phyloP scores from a whole-genome alignment of 2,113 vertebrate species.

The Colistium nudipinnis region DNA sequence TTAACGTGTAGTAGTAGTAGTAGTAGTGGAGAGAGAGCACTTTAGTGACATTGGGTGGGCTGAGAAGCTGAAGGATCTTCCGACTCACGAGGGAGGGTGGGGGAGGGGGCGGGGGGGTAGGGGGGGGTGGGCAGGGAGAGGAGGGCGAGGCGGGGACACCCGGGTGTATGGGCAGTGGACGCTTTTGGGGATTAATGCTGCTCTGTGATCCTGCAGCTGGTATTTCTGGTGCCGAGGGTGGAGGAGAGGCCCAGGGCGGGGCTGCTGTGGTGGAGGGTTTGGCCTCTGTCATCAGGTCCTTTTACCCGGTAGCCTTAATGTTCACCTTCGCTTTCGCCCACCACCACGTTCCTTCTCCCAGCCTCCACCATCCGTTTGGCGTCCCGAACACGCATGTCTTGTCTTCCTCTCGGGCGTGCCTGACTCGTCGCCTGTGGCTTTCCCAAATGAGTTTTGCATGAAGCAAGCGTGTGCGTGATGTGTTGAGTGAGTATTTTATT shows the following conservation, averaged over 20 bases:
- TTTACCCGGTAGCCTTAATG: constrained; percentile 44
- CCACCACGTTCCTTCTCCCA: constrained; percentile 9
- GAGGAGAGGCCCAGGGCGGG: constrained; percentile 55
- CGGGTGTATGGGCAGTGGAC: constrained; percentile 19
- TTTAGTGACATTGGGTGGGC: constrained; percentile 53
- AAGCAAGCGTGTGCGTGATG: constrained; percentile 52
- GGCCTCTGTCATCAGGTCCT: constrained; percentile 39
- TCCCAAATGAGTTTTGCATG: constrained; percentile 50
- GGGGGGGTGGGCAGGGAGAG: neutral
- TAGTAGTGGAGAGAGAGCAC: constrained; percentile 51
- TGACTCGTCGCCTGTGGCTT: constrained; percentile 43
- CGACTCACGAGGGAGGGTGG: constrained; percentile 27
- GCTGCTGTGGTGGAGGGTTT: constrained; percentile 59
- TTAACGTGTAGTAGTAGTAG: constrained; percentile 38
- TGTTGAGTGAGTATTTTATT: constrained; percentile 58
- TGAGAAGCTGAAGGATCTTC: constrained; percentile 26
- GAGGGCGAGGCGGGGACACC: neutral
- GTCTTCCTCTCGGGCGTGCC: constrained; percentile 44
- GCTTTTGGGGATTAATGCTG: constrained; percentile 36
- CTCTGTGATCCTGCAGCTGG: constrained; percentile 41
- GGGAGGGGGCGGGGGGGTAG: neutral
- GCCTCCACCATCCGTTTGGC: constrained; percentile 29
- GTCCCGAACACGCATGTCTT: constrained; percentile 25
- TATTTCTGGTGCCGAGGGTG: constrained; percentile 61
- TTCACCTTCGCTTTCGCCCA: constrained; percentile 50